These are phyloP conservation scores for Anastrepha ludens DNA, from an alignment of 1,140 invertebrate genomes.

Conservation along the genomic window DNA sequence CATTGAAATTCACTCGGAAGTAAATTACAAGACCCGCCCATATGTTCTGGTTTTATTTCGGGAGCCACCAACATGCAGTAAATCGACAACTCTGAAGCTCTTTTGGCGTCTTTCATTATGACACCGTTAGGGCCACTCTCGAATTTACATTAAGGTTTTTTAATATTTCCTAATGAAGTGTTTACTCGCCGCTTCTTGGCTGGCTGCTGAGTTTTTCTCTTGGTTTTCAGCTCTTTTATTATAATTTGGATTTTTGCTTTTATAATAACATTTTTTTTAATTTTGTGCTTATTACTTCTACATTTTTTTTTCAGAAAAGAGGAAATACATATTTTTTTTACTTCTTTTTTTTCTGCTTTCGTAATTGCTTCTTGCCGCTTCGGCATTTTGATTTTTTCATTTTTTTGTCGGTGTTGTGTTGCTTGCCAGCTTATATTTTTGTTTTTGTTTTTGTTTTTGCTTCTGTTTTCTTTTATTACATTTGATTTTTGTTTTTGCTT, in stretches of 20 bases:
- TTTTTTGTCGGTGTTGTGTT: neutral
- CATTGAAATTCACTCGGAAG: too few species aligned
- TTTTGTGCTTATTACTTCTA: neutral
- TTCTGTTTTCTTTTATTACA: neutral
- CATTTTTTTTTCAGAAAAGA: neutral
- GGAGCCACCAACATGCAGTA: too few species aligned
- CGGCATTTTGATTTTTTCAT: neutral
- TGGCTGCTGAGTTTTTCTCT: neutral
- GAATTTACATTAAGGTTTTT: neutral
- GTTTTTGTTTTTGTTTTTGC: neutral
- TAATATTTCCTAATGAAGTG: slow-evolving; percentile 20
- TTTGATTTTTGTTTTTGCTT: neutral
- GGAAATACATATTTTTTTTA: neutral
- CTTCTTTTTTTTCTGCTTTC: neutral
- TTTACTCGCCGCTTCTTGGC: neutral
- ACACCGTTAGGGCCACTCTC: neutral
- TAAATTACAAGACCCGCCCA: too few species aligned
- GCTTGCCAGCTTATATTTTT: neutral
- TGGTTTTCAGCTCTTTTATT: neutral
- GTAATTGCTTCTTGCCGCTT: slow-evolving; percentile 23
- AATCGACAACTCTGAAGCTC: too few species aligned
- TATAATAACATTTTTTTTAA: neutral
- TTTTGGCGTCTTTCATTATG: too few species aligned
- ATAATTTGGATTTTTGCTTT: neutral
- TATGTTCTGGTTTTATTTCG: too few species aligned